Evolutionary conservation across 2,888 invertebrate genomes (phyloP).

Genomic region (Mythimna pallens): DNA sequence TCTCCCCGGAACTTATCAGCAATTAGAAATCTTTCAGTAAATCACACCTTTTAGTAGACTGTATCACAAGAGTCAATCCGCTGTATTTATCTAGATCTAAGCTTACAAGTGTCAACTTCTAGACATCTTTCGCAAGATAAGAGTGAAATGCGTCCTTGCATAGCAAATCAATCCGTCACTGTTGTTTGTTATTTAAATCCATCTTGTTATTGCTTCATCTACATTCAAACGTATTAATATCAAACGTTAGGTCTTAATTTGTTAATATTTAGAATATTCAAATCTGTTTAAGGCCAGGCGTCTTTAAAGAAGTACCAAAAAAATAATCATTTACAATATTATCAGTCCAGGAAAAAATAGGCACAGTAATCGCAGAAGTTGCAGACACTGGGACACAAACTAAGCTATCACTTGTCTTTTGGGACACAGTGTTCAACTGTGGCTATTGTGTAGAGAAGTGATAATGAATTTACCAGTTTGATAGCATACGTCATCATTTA

Average conservation of each 20-base stretch:
- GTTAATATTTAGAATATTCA: background rate
- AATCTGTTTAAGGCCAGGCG: background rate
- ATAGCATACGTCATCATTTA: background rate
- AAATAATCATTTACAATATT: too few species aligned
- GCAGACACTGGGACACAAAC: too few species aligned
- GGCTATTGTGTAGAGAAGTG: background rate
- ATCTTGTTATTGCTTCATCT: conserved; percentile 40
- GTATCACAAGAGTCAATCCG: background rate
- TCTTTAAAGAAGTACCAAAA: background rate
- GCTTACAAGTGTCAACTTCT: conserved; percentile 16
- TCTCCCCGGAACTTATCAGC: too few species aligned
- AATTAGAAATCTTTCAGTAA: too few species aligned
- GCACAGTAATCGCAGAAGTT: too few species aligned
- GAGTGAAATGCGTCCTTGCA: conserved; percentile 39
- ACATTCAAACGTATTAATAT: conserved; percentile 8
- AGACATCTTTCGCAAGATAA: conserved; percentile 31
- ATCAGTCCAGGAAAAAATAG: too few species aligned
- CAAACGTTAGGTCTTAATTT: background rate
- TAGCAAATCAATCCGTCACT: conserved; percentile 32
- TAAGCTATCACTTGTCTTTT: too few species aligned
- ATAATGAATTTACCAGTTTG: background rate
- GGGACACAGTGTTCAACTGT: too few species aligned
- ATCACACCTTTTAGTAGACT: background rate
- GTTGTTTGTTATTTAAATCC: conserved; percentile 44
- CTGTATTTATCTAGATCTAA: conserved; percentile 17